Evolutionary conservation across 1,140 invertebrate species (phyloP), one percentile per base, ranked within the genome.

Genomic region (Ceratina japonica): DNA sequence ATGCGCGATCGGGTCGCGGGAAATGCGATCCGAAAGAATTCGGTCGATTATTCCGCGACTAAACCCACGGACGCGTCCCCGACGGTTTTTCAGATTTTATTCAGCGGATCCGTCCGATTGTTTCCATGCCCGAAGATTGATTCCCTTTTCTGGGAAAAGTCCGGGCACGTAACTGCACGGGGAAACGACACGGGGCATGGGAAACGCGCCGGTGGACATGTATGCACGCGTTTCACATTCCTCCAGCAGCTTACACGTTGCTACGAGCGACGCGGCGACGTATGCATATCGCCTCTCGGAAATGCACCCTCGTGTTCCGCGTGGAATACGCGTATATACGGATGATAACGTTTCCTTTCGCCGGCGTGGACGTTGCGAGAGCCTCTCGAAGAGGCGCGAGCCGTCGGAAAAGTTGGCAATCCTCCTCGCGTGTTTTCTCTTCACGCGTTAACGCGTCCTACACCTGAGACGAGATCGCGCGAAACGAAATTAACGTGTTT

Each of bases 261-360:
- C 5, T 44, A 44, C 37, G 5, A 44, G 37, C 56, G 44, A 24
- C 27, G 62, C 31, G 51, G 62, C 31, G 51, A 73, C 31, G 22
- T 24, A 31, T 56, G 51, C 68, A 49, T 72, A 16, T 70, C 56
- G 62, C 13, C 44, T 51, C 16, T 59, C 27, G 58, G 13, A 58
- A 54, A 71, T 77, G 58, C 66, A 71, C 75, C 75, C 68, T 69
- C 15, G 68, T 71, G 75, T 69, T 54, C 16, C 66, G 22, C n/a
- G 56, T 20, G 2, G 75, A 31, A 54, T 61, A 71, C 75, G 20
- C 63, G 37, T 70, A 77, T 37, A 76, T 37, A 56, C 37, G 56
- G n/a, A 52, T 27, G 65, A 70, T 70, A 62, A 71, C 44, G 75
- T 20, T 15, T 77, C 49, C 75, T 77, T 77, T 70, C 74, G 63